These are phyloP conservation scores for Bubalus kerabau DNA, from an alignment of 2,113 vertebrate species.

Conservation along the genomic window DNA sequence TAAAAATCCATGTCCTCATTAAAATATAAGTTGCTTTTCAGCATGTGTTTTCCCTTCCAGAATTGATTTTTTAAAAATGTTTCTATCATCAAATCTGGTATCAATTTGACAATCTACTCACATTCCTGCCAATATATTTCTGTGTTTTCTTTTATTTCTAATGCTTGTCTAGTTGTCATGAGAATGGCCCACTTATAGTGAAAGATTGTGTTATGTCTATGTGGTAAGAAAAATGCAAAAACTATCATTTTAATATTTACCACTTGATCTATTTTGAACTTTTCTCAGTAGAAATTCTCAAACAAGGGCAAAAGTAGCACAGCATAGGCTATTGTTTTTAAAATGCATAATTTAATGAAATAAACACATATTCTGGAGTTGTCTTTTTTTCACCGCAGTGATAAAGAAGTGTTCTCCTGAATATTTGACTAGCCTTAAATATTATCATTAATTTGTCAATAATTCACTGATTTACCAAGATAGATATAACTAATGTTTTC, in stretches of 20 bases:
- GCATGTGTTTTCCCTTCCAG: accelerated
- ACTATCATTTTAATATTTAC: neutral
- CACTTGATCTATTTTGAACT: neutral
- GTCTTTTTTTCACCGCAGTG: neutral
- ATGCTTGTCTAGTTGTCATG: neutral
- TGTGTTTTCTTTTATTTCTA: neutral
- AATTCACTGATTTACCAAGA: neutral
- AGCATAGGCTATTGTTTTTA: neutral
- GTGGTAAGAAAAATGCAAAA: neutral
- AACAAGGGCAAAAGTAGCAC: neutral
- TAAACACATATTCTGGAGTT: neutral
- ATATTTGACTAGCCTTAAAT: neutral
- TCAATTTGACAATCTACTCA: neutral
- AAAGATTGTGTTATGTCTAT: neutral
- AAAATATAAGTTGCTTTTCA: neutral
- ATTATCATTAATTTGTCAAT: neutral
- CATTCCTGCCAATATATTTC: neutral
- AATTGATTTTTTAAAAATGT: neutral
- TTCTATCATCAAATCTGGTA: neutral
- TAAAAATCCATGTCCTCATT: neutral
- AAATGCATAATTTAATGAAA: neutral
- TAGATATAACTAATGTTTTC: neutral
- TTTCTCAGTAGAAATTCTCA: neutral
- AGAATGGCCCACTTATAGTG: neutral
- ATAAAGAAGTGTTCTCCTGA: neutral